These are phyloP conservation scores for Crypturellus undulatus DNA, from an alignment of 2,113 vertebrate genomes.

Conservation along the genomic window DNA sequence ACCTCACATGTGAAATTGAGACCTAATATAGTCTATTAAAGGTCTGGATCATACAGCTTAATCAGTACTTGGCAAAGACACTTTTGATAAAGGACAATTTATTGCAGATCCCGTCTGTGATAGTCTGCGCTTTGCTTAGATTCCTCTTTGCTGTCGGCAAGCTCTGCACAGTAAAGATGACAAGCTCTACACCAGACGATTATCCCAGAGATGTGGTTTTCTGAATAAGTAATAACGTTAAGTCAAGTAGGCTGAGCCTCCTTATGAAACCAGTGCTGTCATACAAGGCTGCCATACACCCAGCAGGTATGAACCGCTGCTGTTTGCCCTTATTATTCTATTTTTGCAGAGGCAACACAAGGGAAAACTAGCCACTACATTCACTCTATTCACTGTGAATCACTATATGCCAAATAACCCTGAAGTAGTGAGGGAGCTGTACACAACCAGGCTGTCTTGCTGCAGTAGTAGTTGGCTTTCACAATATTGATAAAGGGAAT, in stretches of 20 bases:
- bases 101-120: neutral
- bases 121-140: neutral
- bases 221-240: neutral
- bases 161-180: neutral
- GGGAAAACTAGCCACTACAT: neutral
- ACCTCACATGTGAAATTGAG: neutral
- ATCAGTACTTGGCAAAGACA: neutral
- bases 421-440: accelerated
- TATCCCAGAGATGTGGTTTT: neutral
- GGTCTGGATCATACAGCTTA: neutral
- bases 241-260: neutral
- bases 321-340: accelerated
- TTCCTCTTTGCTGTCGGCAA: neutral
- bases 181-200: neutral
- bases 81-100: neutral
- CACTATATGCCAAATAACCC: neutral
- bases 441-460: neutral
- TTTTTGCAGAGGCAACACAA: neutral
- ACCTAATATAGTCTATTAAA: neutral
- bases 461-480: accelerated
- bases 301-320: neutral
- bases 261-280: neutral
- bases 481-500: neutral
- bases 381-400: neutral
- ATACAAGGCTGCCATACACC: neutral